Base-by-base conservation (phyloP, 2,888 invertebrate species). In the Meganola albula region DNA sequence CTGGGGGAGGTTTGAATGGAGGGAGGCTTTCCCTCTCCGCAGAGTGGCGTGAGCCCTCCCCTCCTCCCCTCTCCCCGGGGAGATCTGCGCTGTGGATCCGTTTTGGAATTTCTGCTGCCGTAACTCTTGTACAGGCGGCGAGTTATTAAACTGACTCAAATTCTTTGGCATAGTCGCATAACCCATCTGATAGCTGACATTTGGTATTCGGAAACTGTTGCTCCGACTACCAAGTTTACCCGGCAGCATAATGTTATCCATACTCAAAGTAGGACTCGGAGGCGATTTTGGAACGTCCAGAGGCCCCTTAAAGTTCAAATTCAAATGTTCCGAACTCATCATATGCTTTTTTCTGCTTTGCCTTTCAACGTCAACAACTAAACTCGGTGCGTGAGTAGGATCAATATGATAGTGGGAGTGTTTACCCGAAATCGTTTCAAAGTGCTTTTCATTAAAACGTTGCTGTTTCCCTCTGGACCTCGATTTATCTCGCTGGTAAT, bases 321-420 rank as follows among this genome's bases (percentile, higher is more conserved):
- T 87, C 37, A 89, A 68, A 39, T 88, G 87, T 23, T 88, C 88
- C 1, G 87, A 82, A 24, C 83, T 85, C 50, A 88, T 75, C 60
- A 68, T 60, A 34, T 72, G 71, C 30, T 84, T 86, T 47, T 84
- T 85, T 20, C 84, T 61, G 44, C 75, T 82, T 42, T 85, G 83
- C 18, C 83, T 89, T 62, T 94, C 94, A 1, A 94, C 92, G 59
- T 94, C 94, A 1, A 94, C 94, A 24, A 94, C 93, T 33, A 94
- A 90, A 67, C 93, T 94, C 2, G 92, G 92, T 42, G 92, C 91
- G 57, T 93, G 92, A 14, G 92, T 90, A 37, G 92, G 92, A 20
- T 91, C 91, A 70, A 92, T 88, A 63, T 92, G 91, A 61, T 92
- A 93, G 76, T 94, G 93, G 10, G 93, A 92, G 61, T 94, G 93